Conservation (phyloP, 2,888 invertebrate species). For the Noctua pronuba region DNA sequence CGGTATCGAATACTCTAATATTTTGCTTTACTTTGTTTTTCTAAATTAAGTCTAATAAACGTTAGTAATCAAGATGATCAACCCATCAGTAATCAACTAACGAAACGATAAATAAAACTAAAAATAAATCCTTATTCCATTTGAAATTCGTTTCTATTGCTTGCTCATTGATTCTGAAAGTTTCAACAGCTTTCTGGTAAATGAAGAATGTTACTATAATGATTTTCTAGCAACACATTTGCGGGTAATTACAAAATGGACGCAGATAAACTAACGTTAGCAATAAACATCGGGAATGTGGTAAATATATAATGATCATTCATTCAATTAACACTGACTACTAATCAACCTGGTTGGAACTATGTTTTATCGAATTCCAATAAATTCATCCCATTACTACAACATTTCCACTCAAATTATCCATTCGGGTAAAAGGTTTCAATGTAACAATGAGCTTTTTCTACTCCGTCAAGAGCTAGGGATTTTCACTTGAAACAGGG, state of each 20-base stretch:
- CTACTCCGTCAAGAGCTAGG: neutral
- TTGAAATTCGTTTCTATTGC: neutral
- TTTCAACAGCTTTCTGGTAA: conserved; percentile 2
- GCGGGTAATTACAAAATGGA: neutral
- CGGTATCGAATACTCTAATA: neutral
- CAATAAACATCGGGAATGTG: neutral
- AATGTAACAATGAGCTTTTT: neutral
- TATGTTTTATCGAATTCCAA: neutral
- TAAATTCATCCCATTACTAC: neutral
- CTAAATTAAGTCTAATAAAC: neutral
- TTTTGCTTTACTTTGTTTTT: neutral
- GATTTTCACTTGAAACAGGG: neutral
- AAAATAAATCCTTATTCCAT: neutral
- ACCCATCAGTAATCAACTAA: neutral
- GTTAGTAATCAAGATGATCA: neutral
- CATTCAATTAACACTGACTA: neutral
- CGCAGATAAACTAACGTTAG: neutral
- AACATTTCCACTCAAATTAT: conserved; percentile 3
- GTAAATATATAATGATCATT: neutral
- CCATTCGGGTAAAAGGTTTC: neutral
- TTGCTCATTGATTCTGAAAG: neutral
- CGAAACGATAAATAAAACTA: neutral
- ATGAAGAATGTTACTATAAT: conserved; percentile 7
- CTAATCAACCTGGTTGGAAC: conserved; percentile 3
- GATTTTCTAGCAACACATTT: neutral